Conservation (phyloP, 1,140 invertebrate species). For the Drosophila aff. region DNA sequence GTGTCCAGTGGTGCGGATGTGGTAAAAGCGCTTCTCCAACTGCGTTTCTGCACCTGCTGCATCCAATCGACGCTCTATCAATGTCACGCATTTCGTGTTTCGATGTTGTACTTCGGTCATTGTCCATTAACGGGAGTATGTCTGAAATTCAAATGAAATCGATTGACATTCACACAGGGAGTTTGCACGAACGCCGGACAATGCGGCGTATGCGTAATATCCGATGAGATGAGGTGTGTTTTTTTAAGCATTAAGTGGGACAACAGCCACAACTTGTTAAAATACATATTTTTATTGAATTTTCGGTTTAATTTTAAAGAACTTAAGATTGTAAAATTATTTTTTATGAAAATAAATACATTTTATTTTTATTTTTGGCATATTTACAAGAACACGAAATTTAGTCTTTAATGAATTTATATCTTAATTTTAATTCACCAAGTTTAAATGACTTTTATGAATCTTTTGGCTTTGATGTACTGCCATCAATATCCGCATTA, state of each 20-base stretch:
- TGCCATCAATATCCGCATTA: too few species aligned
- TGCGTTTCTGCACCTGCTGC: constrained; percentile 26
- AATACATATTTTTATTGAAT: neutral
- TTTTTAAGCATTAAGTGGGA: neutral
- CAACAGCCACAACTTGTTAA: neutral
- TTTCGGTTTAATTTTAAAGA: too few species aligned
- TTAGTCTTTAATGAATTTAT: too few species aligned
- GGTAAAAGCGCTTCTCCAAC: constrained; percentile 34
- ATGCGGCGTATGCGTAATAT: constrained; percentile 32
- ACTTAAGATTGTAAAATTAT: too few species aligned
- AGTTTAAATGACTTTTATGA: too few species aligned
- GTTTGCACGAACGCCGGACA: constrained; percentile 1
- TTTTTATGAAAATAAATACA: too few species aligned
- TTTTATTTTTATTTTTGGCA: too few species aligned
- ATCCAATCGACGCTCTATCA: constrained; percentile 50
- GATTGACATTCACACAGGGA: constrained; percentile 1
- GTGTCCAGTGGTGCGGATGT: constrained; percentile 40
- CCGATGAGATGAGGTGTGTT: neutral
- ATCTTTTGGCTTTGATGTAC: too few species aligned
- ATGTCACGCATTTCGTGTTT: constrained; percentile 35
- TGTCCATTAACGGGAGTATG: constrained; percentile 44
- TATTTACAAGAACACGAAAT: too few species aligned
- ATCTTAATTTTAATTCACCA: too few species aligned
- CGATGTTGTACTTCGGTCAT: constrained; percentile 15
- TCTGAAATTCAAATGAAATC: constrained; percentile 38